Base-by-base conservation (phyloP, 2,113 vertebrate genomes). In the Toxotes jaculatrix region DNA sequence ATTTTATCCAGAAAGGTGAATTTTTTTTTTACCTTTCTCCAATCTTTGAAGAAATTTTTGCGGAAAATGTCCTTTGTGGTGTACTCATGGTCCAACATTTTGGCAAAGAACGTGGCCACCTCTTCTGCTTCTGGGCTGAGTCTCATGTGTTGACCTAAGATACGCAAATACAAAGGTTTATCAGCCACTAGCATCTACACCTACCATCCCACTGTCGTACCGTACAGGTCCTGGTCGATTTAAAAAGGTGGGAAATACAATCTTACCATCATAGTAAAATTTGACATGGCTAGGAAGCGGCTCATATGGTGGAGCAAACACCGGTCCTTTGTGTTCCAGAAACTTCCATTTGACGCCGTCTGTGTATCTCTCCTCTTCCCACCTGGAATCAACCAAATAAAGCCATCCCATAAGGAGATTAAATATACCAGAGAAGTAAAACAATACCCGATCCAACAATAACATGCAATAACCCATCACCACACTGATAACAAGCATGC, bases 1-100 rank as follows among this genome's bases (percentile, higher is more conserved):
- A 1, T 17, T 12, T 14, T n/a, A 38, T 12, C 0, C 1, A 31
- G 7, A 10, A 7, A 43, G 32, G 3, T 23, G 1, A 11, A 19
- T 14, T 19, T 62, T 36, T 11, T 2, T 11, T 45, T 2, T 82
- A 99, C 98, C 97, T 98, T 99, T 69, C 96, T 96, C 98, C 98
- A 99, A 89, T 99, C 98, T 92, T 98, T 99, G 80, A 99, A 99
- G 83, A 99, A 99, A 93, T 99, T 99, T 95, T 99, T 98, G 90
- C 97, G 97, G 91, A 99, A 99, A 94, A 97, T 96, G 59, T 99
- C 97, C 87, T 99, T 99, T 80, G 98, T 98, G 92, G 98, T 99
- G 95, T 99, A 99, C 85, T 99, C 98, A 4, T 99, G 98, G 87
- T 99, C 98, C 84, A 99, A 95, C 98, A 99, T 99, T 96, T 99